Base-by-base conservation (phyloP, 2,888 invertebrate genomes). In the Lymantria monacha region DNA sequence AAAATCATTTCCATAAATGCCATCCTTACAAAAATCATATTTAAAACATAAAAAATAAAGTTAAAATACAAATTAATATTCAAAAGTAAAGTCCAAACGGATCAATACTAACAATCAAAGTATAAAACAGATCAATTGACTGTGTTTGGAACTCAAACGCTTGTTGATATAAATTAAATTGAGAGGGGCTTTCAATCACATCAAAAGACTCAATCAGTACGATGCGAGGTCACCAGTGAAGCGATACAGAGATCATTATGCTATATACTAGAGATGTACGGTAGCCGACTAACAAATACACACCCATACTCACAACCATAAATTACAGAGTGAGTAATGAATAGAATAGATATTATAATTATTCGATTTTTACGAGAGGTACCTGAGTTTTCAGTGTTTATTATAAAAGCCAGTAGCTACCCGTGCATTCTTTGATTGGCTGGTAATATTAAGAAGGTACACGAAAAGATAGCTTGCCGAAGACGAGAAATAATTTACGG, bases 141-240 rank as follows among this genome's bases (percentile, higher is more conserved):
- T 38, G 30, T 38, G 51, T 51, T 54, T 9, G 42, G 37, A 53
- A 8, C 33, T 51, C 52, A 46, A 54, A 54, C 30, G 54, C 57
- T 62, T 63, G 51, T 53, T 54, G 45, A 43, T 50, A 53, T 53
- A 60, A 64, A 71, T 68, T 61, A 59, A 66, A 57, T 66, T 47
- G 60, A 66, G 61, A 60, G 61, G 49, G 49, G 44, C 57, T 61
- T 63, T 64, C 63, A 66, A 63, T 61, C 55, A 63, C 55, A 63
- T 70, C 57, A 70, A 67, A 61, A 63, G 63, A 60, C 55, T 66
- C 61, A 65, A 71, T 70, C 65, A 70, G 57, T 51, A 61, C 51
- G 57, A 63, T 51, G 61, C 51, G 57, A 63, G 66, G 63, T 58
- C 61, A 57, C 56, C 52, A 49, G 49, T 48, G 31, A 53, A 61